Evolutionary conservation across 2,797 vertebrate genomes (phyloP), one percentile per base, ranked within the genome.

Genomic region (Gouania willdenowi): DNA sequence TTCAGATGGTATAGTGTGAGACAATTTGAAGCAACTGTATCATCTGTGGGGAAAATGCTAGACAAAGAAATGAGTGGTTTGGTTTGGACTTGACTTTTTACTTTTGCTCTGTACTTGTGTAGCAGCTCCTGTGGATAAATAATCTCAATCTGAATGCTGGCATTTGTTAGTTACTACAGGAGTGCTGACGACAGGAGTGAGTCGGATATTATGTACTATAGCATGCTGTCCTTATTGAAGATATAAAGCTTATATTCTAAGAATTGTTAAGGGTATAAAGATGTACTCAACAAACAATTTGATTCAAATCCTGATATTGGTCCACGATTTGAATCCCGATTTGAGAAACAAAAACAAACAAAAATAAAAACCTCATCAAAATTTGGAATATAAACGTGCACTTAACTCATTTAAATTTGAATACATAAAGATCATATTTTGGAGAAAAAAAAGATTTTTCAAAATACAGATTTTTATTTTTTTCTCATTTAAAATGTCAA

Each of bases 71-170:
- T 25, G 12, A 46, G 31, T 25, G 44, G 30, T 38, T 61, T 63
- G 68, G 36, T 61, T 64, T 23, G 19, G 38, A 33, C 19, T 23
- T 10, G 29, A 53, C 38, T 41, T 61, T 60, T 33, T 8, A 31
- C 30, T 48, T 14, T 47, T 56, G 54, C 49, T 41, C 11, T 42
- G 41, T 34, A 40, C 36, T 45, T 67, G 29, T 53, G 34, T 26
- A 9, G 40, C 34, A 14, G 52, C 43, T 43, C 30, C 54, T 52
- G 41, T 34, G 23, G 41, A 16, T 40, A 12, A 21, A 21, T 13
- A 26, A 36, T 65, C 33, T 60, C 50, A 67, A 36, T 65, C 33
- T 60, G 50, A 67, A 54, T 65, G 60, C 31, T 53, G 50, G 39
- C 33, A 31, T 62, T 61, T 52, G 66, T 25, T 30, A 58, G 33